Percentiles rank a stretch among this genome's conserved stretches.
phyloP scores from a whole-genome alignment of 2,797 vertebrate species.

The Acrossocheilus wenchowensis region DNA sequence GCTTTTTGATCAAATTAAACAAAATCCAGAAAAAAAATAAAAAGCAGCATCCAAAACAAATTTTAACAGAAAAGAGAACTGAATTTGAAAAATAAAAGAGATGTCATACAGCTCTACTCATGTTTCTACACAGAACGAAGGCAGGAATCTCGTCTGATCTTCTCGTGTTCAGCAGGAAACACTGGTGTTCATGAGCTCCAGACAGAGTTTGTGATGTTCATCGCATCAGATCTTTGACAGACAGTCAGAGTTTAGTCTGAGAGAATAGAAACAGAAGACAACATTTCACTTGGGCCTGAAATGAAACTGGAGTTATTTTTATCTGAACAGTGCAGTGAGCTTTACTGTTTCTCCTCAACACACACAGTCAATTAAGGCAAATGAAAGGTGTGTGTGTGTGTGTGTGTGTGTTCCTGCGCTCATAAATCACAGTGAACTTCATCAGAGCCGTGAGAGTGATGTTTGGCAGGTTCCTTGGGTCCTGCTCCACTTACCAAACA shows the following conservation, averaged over 20 bases:
- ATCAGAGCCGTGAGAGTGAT: conserved; percentile 47
- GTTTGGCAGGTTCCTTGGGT: neutral
- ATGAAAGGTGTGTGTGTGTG: neutral
- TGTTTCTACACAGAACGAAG: neutral
- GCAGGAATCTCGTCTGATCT: neutral
- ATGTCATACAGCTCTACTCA: neutral
- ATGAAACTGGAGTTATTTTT: neutral
- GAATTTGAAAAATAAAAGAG: neutral
- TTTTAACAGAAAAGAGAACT: neutral
- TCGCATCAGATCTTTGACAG: neutral
- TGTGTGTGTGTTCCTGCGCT: neutral
- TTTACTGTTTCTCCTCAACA: neutral
- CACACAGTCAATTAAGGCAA: neutral
- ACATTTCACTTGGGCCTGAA: neutral
- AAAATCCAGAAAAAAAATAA: too few relatives aligned
- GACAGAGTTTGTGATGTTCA: neutral
- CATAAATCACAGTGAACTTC: conserved; percentile 54
- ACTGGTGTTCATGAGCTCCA: too few relatives aligned
- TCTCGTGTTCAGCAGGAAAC: too few relatives aligned
- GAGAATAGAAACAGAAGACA: neutral
- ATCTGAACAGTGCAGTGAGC: neutral
- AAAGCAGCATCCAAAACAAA: neutral
- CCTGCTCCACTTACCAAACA: neutral
- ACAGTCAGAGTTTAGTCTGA: neutral
- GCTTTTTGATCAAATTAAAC: neutral